A percentile compares a stretch with the other conserved stretches of the same genome.
Evolutionary conservation across 2,888 invertebrate genomes (phyloP).

Genomic region (Phasia obesa): DNA sequence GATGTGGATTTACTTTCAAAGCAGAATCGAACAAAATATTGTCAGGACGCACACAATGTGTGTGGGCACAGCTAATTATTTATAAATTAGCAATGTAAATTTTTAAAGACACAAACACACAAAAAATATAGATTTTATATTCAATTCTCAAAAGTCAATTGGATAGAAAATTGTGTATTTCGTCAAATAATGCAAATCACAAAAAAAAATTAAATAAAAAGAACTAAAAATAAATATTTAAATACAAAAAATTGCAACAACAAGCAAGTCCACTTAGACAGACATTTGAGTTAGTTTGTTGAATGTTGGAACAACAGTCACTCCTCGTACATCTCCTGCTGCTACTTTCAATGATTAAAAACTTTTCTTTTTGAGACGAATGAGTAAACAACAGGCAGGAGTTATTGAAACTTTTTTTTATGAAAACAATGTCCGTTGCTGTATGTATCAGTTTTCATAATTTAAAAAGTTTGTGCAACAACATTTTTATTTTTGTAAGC

Average conservation of each 20-base stretch:
- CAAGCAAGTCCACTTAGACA: constrained; percentile 53
- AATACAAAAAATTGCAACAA: constrained; percentile 14
- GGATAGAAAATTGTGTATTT: constrained; percentile 58
- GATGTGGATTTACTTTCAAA: too few species aligned
- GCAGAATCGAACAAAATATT: too few species aligned
- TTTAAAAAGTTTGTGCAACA: constrained; percentile 46
- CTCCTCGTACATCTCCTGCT: too few species aligned
- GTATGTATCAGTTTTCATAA: constrained; percentile 38
- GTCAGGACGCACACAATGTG: too few species aligned
- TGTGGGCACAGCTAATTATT: too few species aligned
- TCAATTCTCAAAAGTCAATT: constrained; percentile 56
- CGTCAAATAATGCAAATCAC: constrained; percentile 38
- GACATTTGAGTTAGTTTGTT: constrained; percentile 61
- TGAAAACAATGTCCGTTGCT: constrained; percentile 35
- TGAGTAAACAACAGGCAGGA: constrained; percentile 5
- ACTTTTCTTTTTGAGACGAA: not conserved
- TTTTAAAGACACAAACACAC: not conserved
- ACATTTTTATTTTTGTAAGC: not conserved
- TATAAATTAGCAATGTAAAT: too few species aligned
- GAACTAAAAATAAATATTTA: constrained; percentile 23
- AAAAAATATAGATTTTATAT: constrained; percentile 26
- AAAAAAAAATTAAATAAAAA: not conserved
- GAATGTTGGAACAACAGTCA: constrained; percentile 1
- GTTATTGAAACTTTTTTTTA: constrained; percentile 15
- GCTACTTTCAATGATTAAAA: constrained; percentile 10